Evolutionary conservation across 2,888 invertebrate genomes (phyloP).

Genomic region (Julus scandinavius): DNA sequence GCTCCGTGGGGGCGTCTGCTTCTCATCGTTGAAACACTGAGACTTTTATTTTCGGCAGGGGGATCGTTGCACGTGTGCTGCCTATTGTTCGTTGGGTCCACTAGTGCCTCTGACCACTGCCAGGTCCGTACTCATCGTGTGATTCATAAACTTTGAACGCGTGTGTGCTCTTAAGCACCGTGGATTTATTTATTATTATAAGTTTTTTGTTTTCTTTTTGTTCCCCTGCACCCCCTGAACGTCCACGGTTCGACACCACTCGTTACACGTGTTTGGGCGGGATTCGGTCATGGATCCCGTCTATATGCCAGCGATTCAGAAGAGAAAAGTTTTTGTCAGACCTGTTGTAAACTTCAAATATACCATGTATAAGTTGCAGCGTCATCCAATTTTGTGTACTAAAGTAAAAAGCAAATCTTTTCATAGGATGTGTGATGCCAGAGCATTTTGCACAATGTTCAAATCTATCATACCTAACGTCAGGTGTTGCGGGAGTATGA

Average conservation of each 20-base stretch:
- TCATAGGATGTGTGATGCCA: too few relatives aligned
- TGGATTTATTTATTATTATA: slow-evolving; percentile 10
- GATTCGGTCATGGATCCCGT: not conserved
- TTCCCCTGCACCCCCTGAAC: not conserved
- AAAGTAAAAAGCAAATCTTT: too few relatives aligned
- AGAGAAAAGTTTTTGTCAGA: not conserved
- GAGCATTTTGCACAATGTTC: too few relatives aligned
- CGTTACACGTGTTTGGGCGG: slow-evolving; percentile 27
- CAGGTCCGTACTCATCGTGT: not conserved
- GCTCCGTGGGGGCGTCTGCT: slow-evolving; percentile 9
- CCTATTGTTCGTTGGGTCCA: not conserved
- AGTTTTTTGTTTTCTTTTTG: not conserved
- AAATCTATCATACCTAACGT: too few relatives aligned
- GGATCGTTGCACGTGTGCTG: not conserved
- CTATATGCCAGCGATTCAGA: not conserved
- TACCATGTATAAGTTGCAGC: not conserved
- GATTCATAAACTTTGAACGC: slow-evolving; percentile 12
- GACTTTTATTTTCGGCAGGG: slow-evolving; percentile 4
- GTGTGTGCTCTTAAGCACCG: not conserved
- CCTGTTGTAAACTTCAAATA: not conserved
- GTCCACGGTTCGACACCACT: not conserved
- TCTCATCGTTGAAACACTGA: not conserved
- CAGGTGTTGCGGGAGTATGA: too few relatives aligned
- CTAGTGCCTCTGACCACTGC: not conserved
- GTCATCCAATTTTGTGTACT: not conserved